These are phyloP conservation scores for Propithecus coquereli DNA, from an alignment of 2,113 vertebrate species.

Conservation along the genomic window DNA sequence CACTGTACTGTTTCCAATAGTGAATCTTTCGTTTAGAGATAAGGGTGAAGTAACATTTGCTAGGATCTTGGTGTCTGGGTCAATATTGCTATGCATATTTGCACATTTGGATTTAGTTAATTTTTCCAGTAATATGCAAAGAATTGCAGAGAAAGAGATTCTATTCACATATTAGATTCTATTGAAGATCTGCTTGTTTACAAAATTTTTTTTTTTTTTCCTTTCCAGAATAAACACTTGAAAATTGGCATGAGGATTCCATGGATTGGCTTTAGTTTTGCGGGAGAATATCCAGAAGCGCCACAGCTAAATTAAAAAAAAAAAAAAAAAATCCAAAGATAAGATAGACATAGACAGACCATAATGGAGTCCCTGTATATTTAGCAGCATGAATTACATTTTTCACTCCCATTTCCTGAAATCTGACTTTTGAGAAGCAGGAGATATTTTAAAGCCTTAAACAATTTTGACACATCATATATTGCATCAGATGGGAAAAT, in stretches of 20 bases:
- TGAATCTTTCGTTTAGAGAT: background rate
- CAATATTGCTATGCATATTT: background rate
- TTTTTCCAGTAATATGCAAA: background rate
- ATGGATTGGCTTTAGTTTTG: background rate
- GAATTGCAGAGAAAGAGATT: background rate
- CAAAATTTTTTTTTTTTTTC: background rate
- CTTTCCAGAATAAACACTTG: background rate
- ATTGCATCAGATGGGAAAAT: background rate
- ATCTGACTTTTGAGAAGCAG: background rate
- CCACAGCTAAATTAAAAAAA: background rate
- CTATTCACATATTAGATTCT: background rate
- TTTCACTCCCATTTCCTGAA: background rate
- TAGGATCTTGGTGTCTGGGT: background rate
- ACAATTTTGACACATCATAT: background rate
- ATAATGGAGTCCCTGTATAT: background rate
- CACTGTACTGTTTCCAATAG: background rate
- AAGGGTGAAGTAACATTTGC: background rate
- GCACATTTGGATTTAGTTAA: background rate
- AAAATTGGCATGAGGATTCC: background rate
- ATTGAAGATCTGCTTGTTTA: background rate
- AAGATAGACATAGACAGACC: background rate
- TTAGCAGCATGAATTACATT: background rate
- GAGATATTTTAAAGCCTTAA: background rate
- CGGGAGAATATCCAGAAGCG: background rate
- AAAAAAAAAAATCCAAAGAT: background rate